Evolutionary conservation across 2,888 invertebrate genomes (phyloP), one percentile per base, ranked within the genome.

Genomic region (Cyclophora punctaria): DNA sequence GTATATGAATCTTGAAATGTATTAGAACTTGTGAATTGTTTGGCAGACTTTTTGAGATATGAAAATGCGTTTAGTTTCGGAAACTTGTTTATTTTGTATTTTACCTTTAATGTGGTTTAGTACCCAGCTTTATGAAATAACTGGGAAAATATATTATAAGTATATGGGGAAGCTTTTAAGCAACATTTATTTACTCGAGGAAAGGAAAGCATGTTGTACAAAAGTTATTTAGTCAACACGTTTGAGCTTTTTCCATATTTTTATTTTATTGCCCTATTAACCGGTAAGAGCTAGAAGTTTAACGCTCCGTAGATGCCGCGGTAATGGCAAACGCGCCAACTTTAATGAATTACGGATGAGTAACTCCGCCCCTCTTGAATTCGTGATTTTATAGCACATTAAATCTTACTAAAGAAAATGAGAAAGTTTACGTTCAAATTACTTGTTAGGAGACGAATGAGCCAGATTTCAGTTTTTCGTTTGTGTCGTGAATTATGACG

Each of bases 331-430:
- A 79, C 71, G 80, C 69, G 80, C 78, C 70, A 81, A 83, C 75
- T 81, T 83, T 80, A 83, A 85, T 85, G 80, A 86, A 85, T 84
- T 83, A 83, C 82, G 80, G 79, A 81, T 81, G 81, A 81, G 73
- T 76, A 71, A 75, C 73, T 74, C 73, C 75, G 57, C 78, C 80
- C 71, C 73, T 75, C 70, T 73, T 73, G 77, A 77, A 80, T 80
- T 77, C 73, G 70, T 76, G 76, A 80, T 78, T 83, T 83, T 83
- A 83, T 80, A 69, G 74, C 67, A 71, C 72, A 71, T 73, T 82
- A 77, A 78, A 82, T 78, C 75, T 79, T 75, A 69, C 69, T 67
- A 64, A 68, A 67, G 71, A 73, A 78, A 80, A 78, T 76, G 74
- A 73, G 72, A 74, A 78, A 78, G 70, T 79, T 80, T 75, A 73